A percentile compares a stretch with the other conserved stretches of the same genome.
Evolutionary conservation across 2,113 vertebrate genomes (phyloP).

Genomic region (Apodemus sylvaticus): DNA sequence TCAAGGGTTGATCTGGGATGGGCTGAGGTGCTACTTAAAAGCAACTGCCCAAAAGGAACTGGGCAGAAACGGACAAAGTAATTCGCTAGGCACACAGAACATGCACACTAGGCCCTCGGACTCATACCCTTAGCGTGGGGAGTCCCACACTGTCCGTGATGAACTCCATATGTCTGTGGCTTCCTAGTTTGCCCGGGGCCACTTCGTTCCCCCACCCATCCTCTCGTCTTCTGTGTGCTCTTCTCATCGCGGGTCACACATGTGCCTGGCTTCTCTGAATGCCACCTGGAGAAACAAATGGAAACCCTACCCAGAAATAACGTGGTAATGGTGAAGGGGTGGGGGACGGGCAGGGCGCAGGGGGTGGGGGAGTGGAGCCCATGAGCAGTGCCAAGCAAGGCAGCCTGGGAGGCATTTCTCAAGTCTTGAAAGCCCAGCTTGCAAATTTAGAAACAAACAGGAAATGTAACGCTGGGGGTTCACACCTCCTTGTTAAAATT

Average conservation of each 20-base stretch:
- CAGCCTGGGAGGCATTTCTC: not conserved
- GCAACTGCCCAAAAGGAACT: slow-evolving; percentile 64
- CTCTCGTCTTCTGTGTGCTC: slow-evolving; percentile 78
- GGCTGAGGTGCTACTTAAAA: slow-evolving; percentile 71
- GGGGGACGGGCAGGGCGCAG: no score
- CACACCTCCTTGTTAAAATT: slow-evolving; percentile 55
- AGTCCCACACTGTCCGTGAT: slow-evolving; percentile 79
- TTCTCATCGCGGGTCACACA: not conserved
- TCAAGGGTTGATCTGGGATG: slow-evolving; percentile 57
- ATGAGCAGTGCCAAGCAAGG: slow-evolving; percentile 31
- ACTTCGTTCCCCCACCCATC: slow-evolving; percentile 68
- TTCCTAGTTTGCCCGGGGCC: not conserved
- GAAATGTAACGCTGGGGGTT: slow-evolving; percentile 43
- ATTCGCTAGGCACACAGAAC: slow-evolving; percentile 70
- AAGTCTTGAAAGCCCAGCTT: not conserved
- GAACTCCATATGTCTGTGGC: slow-evolving; percentile 84
- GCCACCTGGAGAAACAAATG: slow-evolving; percentile 79
- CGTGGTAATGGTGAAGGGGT: slow-evolving; percentile 58
- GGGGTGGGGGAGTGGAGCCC: no score
- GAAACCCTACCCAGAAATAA: slow-evolving; percentile 65
- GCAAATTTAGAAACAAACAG: slow-evolving; percentile 63
- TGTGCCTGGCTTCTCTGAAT: slow-evolving; percentile 67
- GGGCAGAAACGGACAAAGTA: slow-evolving; percentile 78
- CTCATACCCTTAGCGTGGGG: slow-evolving; percentile 71
- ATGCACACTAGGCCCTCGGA: slow-evolving; percentile 73